Conservation (phyloP, 2,888 invertebrate species). For the Maniola hyperantus region DNA sequence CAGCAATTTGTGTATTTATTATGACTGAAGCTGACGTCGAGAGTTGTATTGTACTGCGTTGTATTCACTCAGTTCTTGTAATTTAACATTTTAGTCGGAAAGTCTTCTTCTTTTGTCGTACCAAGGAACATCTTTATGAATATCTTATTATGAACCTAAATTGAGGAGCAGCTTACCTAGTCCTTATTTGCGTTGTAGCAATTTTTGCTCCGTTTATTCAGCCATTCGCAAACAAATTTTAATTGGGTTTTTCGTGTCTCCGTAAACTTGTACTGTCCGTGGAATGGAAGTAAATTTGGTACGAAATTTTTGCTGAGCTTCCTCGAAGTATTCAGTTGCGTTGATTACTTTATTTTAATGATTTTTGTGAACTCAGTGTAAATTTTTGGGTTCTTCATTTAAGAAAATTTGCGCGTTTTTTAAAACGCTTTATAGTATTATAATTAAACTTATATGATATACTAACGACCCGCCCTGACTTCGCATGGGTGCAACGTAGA, state of each 20-base stretch:
- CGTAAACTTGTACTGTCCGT: conserved; percentile 65
- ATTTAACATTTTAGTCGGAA: conserved; percentile 65
- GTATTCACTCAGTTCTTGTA: conserved; percentile 54
- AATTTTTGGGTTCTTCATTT: conserved; percentile 2
- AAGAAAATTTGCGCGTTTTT: neutral
- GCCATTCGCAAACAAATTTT: conserved; percentile 77
- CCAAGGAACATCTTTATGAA: conserved; percentile 72
- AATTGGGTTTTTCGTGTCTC: conserved; percentile 74
- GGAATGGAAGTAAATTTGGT: conserved; percentile 56
- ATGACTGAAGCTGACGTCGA: conserved; percentile 40
- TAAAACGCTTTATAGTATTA: neutral
- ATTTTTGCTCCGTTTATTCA: conserved; percentile 72
- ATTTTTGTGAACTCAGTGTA: conserved; percentile 26
- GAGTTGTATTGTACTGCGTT: conserved; percentile 46
- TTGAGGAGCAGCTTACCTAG: conserved; percentile 73
- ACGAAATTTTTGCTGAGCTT: conserved; percentile 40
- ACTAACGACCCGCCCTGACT: too few relatives aligned
- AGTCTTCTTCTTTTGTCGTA: conserved; percentile 63
- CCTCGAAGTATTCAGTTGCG: conserved; percentile 33
- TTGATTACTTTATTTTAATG: conserved; percentile 36
- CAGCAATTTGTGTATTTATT: conserved; percentile 32
- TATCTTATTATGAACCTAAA: conserved; percentile 76
- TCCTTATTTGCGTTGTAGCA: conserved; percentile 70
- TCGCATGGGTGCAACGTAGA: too few relatives aligned
- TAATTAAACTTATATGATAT: too few relatives aligned